Base-by-base conservation (phyloP, 2,888 invertebrate species). In the Zele albiditarsus region DNA sequence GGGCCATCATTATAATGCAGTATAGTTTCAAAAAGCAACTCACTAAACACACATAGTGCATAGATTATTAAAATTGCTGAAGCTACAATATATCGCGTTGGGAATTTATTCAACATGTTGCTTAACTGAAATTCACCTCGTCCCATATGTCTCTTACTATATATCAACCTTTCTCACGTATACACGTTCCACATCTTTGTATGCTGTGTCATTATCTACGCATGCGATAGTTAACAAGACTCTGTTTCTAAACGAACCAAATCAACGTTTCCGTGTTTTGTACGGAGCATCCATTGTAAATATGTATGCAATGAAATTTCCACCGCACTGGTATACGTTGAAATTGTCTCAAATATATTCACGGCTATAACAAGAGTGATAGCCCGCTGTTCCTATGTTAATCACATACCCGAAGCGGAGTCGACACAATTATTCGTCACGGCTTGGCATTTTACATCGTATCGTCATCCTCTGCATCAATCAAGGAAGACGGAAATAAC, bases 371-470 rank as follows among this genome's bases (percentile, higher is more conserved):
- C 57, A 58, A 58, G 57, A 58, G 10, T 58, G 20, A 58, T 58
- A 20, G 57, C 25, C 25, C n/a, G 0, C 46, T n/a, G n/a, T n/a
- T 46, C 0, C 25, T 25, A 14, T 12, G 57, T 58, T 58, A 58
- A 12, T 25, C 57, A 58, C 57, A 16, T 46, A 46, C 25, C 57
- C 25, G 8, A 58, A 58, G 25, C 57, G 12, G 25, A 58, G 12
- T 58, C 25, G 12, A 23, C 3, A 23, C 57, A 58, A 58, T 58
- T 58, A 58, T 25, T 58, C 57, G 12, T 27, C 25, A 27, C 6
- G 57, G 20, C 57, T 58, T 46, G 46, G n/a, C n/a, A 46, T n/a
- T 46, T 46, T 46, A 46, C 46, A n/a, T 46, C n/a, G 46, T n/a
- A 46, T 16, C 46, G 4, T 46, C n/a, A 46, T 46, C n/a, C n/a